A percentile compares a stretch with the other conserved stretches of the same genome.
Conservation (phyloP, 64 coral and sea anemone species). For the Montipora capricornis region DNA sequence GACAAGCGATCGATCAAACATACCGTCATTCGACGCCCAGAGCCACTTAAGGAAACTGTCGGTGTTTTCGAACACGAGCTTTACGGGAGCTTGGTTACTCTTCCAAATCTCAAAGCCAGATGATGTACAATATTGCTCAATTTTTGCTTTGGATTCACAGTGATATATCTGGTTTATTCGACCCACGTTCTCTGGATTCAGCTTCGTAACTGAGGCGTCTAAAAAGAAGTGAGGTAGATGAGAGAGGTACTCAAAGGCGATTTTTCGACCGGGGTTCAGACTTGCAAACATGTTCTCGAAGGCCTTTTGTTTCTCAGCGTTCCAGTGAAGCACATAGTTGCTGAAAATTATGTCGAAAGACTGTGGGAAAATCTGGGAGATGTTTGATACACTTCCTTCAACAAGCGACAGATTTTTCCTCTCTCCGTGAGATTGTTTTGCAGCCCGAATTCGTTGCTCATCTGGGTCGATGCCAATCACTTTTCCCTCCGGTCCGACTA, state of each 20-base stretch:
- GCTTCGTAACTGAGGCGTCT: not conserved
- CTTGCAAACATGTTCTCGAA: not conserved
- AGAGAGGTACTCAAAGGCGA: not conserved
- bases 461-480: constrained; percentile 1
- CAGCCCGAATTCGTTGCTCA: constrained; percentile 10
- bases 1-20: not conserved
- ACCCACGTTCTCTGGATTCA: not conserved
- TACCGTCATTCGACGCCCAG: not conserved
- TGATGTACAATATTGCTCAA: not conserved
- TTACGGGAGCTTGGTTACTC: not conserved
- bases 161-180: not conserved
- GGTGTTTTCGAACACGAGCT: not conserved
- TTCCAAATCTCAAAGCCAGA: not conserved
- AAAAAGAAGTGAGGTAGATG: not conserved
- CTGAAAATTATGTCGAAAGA: constrained; percentile 26
- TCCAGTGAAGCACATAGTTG: constrained; percentile 42
- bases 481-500: not conserved
- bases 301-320: not conserved
- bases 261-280: not conserved
- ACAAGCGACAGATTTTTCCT: constrained; percentile 4
- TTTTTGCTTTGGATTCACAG: not conserved
- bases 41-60: not conserved
- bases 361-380: not conserved
- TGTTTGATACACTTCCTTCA: constrained; percentile 3
- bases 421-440: not conserved